A percentile compares a stretch with the other conserved stretches of the same genome.
Evolutionary conservation across 2,888 invertebrate species (phyloP).

Genomic region (Drosophila antonietae): DNA sequence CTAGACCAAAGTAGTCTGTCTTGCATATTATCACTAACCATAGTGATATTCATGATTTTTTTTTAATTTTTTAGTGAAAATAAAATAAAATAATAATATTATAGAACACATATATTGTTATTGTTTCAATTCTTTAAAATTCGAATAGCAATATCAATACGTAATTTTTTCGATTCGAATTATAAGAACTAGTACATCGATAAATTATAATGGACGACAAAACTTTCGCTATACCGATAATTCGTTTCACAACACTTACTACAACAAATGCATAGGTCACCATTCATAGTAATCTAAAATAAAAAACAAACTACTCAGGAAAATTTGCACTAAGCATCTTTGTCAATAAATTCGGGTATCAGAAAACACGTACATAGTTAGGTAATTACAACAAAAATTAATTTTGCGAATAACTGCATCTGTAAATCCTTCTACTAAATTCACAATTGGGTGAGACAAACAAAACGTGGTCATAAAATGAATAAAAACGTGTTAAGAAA

Average conservation of each 20-base stretch:
- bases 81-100: no score
- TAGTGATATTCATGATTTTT: no score
- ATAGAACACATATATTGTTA: no score
- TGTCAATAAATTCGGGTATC: constrained; percentile 66
- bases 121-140: no score
- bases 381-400: constrained; percentile 16
- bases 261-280: constrained; percentile 34
- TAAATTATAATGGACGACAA: not conserved
- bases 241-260: constrained; percentile 18
- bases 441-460: constrained; percentile 70
- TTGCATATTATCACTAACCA: no score
- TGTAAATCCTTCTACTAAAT: constrained; percentile 32
- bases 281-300: constrained; percentile 36
- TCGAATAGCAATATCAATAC: no score
- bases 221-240: not conserved
- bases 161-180: not conserved
- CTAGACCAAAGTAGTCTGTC: no score
- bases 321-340: constrained; percentile 31
- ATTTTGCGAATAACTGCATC: constrained; percentile 22
- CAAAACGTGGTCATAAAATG: constrained; percentile 57
- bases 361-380: constrained; percentile 25
- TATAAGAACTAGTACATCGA: constrained; percentile 4
- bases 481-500: constrained; percentile 37
- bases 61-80: no score
- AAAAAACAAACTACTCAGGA: constrained; percentile 29